Evolutionary conservation across 2,113 vertebrate species (phyloP).

Genomic region (Notothenia coriiceps): DNA sequence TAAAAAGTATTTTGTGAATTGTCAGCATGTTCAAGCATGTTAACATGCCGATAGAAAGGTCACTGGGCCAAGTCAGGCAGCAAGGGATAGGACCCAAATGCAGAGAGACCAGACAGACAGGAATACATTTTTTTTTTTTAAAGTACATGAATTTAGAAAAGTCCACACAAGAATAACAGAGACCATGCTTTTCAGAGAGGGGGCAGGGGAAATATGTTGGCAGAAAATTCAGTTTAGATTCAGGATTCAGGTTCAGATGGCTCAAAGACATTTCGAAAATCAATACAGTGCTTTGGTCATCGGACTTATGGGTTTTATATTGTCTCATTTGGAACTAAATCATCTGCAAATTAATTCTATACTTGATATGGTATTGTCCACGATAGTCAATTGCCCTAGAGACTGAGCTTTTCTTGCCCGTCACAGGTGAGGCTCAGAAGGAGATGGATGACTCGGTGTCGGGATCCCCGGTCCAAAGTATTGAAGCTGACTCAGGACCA

Average conservation of each 20-base stretch:
- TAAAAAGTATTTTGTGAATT: not conserved
- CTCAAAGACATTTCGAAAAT: not conserved
- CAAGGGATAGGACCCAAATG: not conserved
- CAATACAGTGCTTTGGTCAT: not conserved
- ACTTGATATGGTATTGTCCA: too few relatives aligned
- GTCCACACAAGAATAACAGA: not conserved
- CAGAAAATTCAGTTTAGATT: not conserved
- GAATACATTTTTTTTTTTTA: too few relatives aligned
- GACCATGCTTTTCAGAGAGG: not conserved
- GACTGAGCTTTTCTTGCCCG: not conserved
- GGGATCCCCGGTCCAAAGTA: not conserved
- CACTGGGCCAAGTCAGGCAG: not conserved
- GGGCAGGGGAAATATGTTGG: not conserved
- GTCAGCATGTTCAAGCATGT: not conserved
- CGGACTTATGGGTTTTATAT: too few relatives aligned
- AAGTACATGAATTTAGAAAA: not conserved
- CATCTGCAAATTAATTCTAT: too few relatives aligned
- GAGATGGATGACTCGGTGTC: constrained; percentile 62
- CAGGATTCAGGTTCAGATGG: not conserved
- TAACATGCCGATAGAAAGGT: not conserved
- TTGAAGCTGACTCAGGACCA: constrained; percentile 44
- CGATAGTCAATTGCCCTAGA: not conserved
- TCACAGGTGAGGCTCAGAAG: constrained; percentile 62
- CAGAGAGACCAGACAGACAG: not conserved
- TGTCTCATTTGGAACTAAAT: too few relatives aligned